Evolutionary conservation across 2,888 invertebrate genomes (phyloP).

Genomic region (Corythucha ciliata): DNA sequence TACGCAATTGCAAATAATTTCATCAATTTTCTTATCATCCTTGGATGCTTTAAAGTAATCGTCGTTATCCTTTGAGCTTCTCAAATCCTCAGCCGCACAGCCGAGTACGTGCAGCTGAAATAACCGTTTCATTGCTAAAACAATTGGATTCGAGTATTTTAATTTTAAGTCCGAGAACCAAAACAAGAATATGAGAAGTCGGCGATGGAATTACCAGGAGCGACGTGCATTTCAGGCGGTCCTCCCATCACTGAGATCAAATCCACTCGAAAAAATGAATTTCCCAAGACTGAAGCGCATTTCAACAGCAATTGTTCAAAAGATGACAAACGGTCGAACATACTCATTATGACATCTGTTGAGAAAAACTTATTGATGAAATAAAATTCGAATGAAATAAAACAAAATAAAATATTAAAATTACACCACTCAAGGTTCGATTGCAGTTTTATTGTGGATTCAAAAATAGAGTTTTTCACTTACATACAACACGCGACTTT

Average conservation of each 20-base stretch:
- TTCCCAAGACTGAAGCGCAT: slow-evolving; percentile 51
- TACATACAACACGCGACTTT: too few species aligned
- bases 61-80: slow-evolving; percentile 31
- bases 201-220: slow-evolving; percentile 20
- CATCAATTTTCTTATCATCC: slow-evolving; percentile 5
- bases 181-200: slow-evolving; percentile 33
- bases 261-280: slow-evolving; percentile 46
- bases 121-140: slow-evolving; percentile 48
- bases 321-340: slow-evolving; percentile 43
- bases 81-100: slow-evolving; percentile 43
- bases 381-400: slow-evolving; percentile 9
- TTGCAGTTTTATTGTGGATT: too few species aligned
- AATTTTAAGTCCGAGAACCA: background rate
- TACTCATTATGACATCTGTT: slow-evolving; percentile 38
- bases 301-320: slow-evolving; percentile 53
- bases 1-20: slow-evolving; percentile 17
- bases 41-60: background rate
- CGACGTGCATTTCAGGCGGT: slow-evolving; percentile 40
- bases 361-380: background rate
- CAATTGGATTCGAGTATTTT: slow-evolving; percentile 25
- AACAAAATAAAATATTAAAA: background rate
- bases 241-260: slow-evolving; percentile 49
- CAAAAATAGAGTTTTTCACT: too few species aligned
- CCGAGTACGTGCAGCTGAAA: slow-evolving; percentile 48
- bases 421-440: background rate